Conservation (phyloP, 2,888 invertebrate species). For the Drosophila macrospina region DNA sequence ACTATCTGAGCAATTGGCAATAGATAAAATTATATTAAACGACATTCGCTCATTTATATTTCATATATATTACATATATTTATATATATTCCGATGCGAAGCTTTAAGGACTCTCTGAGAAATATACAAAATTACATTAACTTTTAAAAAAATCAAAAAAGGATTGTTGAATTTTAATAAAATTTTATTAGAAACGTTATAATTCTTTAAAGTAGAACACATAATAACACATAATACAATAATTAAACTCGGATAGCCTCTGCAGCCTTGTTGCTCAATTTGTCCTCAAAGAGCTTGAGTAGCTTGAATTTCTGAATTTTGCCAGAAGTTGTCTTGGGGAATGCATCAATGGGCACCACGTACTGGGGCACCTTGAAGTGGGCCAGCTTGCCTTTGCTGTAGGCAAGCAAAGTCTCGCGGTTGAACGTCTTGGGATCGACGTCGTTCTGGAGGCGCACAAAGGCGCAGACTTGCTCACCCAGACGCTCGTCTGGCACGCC, state of each 20-base stretch:
- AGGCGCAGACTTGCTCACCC: constrained; percentile 91
- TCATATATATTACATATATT: not conserved
- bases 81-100: not conserved
- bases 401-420: constrained; percentile 87
- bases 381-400: constrained; percentile 89
- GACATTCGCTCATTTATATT: not conserved
- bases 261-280: not conserved
- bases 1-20: too few relatives aligned
- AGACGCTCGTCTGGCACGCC: constrained; percentile 90
- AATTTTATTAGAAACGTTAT: too few relatives aligned
- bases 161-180: too few relatives aligned
- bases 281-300: constrained; percentile 77
- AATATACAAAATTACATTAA: too few relatives aligned
- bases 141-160: too few relatives aligned
- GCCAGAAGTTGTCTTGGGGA: constrained; percentile 92
- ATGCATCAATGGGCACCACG: constrained; percentile 88
- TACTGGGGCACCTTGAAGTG: constrained; percentile 92
- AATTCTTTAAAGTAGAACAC: too few relatives aligned
- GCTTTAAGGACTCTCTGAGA: too few relatives aligned
- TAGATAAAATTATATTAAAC: too few relatives aligned
- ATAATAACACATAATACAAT: constrained; percentile 22
- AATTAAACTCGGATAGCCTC: constrained; percentile 35
- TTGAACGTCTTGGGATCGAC: constrained; percentile 85
- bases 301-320: constrained; percentile 91
- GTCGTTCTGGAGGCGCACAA: constrained; percentile 86